Conservation (phyloP, 2,888 invertebrate species). For the Hirtodrosophila alboralis region DNA sequence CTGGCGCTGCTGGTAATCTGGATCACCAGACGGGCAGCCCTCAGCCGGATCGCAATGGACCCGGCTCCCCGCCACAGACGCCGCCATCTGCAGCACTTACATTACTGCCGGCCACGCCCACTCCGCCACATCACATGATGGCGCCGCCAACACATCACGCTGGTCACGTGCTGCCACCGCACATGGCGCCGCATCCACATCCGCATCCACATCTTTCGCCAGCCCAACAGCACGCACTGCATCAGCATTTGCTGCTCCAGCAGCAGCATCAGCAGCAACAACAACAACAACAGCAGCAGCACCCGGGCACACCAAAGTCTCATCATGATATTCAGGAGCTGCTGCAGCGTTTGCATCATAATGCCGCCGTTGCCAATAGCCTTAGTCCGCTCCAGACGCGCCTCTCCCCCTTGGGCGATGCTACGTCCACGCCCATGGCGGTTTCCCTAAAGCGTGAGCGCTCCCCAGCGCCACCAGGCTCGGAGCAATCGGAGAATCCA, state of each 20-base stretch:
- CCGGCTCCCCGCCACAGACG: constrained; percentile 81
- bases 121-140: constrained; percentile 68
- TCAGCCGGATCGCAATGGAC: constrained; percentile 67
- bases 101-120: constrained; percentile 56
- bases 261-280: constrained; percentile 73
- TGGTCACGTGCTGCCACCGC: constrained; percentile 54
- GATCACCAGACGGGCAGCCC: constrained; percentile 66
- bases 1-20: constrained; percentile 44
- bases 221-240: constrained; percentile 80
- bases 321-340: constrained; percentile 83
- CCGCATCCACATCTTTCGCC: constrained; percentile 68
- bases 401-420: constrained; percentile 65
- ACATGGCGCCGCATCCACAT: constrained; percentile 62
- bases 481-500: constrained; percentile 80
- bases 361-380: constrained; percentile 78
- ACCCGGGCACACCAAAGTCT: constrained; percentile 72
- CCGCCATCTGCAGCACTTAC: constrained; percentile 67
- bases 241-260: constrained; percentile 78
- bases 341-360: constrained; percentile 81
- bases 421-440: constrained; percentile 36
- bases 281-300: constrained; percentile 63
- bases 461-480: constrained; percentile 76
- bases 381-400: constrained; percentile 79
- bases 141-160: constrained; percentile 62
- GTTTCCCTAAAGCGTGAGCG: constrained; percentile 81